Conservation (phyloP, 2,113 vertebrate species). For the Sturnira hondurensis region DNA sequence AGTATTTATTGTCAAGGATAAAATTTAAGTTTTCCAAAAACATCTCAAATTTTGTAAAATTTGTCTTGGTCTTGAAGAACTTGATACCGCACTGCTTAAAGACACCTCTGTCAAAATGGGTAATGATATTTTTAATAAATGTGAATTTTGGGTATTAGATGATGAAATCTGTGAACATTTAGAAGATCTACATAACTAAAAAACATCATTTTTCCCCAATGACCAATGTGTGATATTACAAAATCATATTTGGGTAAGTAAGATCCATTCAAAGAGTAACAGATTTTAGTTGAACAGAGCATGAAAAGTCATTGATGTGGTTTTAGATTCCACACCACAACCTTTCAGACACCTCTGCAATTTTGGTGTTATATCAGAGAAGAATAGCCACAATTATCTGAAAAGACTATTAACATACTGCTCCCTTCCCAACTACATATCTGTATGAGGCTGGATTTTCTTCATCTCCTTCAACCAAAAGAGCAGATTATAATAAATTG, state of each 20-base stretch:
- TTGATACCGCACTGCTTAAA: background rate
- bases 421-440: background rate
- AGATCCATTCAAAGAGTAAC: background rate
- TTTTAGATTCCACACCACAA: accelerated
- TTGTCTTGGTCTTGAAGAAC: background rate
- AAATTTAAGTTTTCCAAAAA: background rate
- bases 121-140: too few species aligned
- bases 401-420: background rate
- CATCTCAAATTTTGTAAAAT: background rate
- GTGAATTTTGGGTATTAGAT: background rate
- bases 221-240: accelerated
- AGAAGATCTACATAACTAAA: background rate
- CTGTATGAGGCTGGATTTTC: background rate
- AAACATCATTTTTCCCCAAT: background rate
- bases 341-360: accelerated
- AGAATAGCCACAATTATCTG: background rate
- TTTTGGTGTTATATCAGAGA: background rate
- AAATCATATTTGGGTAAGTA: too few species aligned
- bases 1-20: background rate
- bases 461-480: background rate
- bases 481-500: accelerated
- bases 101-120: background rate
- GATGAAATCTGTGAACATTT: background rate
- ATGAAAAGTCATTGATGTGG: accelerated
- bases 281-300: accelerated